Evolutionary conservation across 2,113 vertebrate species (phyloP).

Genomic region (Cebus imitator): DNA sequence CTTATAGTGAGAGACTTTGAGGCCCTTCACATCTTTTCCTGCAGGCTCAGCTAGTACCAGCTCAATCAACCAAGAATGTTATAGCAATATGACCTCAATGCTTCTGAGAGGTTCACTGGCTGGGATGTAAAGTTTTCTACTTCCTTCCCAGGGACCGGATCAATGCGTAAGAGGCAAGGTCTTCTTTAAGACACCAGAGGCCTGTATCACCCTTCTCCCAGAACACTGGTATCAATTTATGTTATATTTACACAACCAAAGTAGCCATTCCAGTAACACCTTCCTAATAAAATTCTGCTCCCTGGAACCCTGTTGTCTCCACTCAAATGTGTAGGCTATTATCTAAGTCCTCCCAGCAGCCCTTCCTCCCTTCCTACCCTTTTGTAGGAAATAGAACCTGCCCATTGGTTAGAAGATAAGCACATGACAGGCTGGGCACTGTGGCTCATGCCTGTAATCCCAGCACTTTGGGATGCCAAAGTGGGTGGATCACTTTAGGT

Average conservation of each 20-base stretch:
- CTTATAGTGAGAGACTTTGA: neutral
- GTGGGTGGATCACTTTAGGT: too few species aligned
- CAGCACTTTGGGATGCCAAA: too few species aligned
- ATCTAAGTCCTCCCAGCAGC: neutral
- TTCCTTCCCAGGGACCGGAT: neutral
- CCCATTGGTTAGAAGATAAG: neutral
- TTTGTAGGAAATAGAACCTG: neutral
- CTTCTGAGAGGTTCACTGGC: neutral
- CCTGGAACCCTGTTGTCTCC: neutral
- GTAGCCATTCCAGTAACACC: neutral
- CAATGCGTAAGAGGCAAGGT: neutral
- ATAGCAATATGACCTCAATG: neutral
- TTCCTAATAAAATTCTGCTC: neutral
- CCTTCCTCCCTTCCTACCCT: neutral
- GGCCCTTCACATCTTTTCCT: neutral
- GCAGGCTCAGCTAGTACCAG: neutral
- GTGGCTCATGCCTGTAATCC: too few species aligned
- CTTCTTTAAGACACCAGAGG: neutral
- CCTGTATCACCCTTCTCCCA: neutral
- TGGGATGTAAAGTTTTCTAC: neutral
- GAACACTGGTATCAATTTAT: neutral
- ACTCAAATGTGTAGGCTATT: neutral
- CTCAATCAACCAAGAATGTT: neutral
- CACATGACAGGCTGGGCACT: neutral
- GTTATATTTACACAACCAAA: neutral